phyloP scores from a whole-genome alignment of 2,888 invertebrate species.

The Gryllus longicercus region DNA sequence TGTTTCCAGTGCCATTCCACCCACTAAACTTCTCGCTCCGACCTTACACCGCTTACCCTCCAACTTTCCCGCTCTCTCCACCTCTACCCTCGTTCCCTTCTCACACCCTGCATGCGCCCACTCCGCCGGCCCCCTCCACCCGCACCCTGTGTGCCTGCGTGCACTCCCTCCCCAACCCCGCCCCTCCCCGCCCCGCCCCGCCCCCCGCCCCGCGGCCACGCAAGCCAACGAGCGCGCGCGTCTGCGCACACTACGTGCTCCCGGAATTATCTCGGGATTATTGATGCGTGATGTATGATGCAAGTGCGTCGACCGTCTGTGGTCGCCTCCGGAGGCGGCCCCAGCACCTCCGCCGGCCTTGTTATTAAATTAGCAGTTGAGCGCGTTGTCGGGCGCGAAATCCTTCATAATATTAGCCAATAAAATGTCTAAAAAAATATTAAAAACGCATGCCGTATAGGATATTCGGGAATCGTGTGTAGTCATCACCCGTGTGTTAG shows the following conservation, averaged over 20 bases:
- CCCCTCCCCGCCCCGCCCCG: not conserved
- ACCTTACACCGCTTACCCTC: not conserved
- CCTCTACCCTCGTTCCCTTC: not conserved
- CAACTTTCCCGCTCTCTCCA: not conserved
- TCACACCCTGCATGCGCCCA: not conserved
- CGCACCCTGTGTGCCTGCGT: not conserved
- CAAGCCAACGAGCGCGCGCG: too few relatives aligned
- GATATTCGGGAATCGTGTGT: constrained; percentile 10
- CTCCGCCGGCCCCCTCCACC: not conserved
- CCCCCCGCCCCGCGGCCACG: not conserved
- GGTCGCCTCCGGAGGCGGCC: not conserved
- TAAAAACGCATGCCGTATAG: constrained; percentile 11
- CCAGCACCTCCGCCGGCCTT: not conserved
- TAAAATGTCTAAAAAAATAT: constrained; percentile 11
- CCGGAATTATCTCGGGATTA: constrained; percentile 4
- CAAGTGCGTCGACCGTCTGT: constrained; percentile 4
- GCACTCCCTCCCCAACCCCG: not conserved
- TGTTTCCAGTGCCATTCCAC: too few relatives aligned
- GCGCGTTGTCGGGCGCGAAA: not conserved
- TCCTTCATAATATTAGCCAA: constrained; percentile 17
- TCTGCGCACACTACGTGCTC: too few relatives aligned
- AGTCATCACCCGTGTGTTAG: constrained; percentile 2
- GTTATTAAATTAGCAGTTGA: constrained; percentile 17
- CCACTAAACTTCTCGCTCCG: too few relatives aligned
- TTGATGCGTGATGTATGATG: constrained; percentile 11